A percentile compares a stretch with the other conserved stretches of the same genome.
Conservation (phyloP, 1,140 invertebrate species). For the Drosophila nigrodunni region DNA sequence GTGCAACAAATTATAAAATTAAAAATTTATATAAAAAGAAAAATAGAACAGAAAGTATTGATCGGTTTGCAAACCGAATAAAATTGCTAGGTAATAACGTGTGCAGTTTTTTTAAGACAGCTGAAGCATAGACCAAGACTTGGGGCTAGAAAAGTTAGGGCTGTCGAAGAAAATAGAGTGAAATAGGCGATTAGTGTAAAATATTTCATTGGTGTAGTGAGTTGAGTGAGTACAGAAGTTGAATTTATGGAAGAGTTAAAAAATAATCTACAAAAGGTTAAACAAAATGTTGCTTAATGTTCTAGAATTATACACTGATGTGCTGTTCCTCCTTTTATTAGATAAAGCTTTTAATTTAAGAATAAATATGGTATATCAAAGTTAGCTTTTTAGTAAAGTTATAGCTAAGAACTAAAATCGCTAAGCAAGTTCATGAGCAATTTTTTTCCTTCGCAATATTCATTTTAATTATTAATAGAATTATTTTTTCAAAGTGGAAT, state of each 20-base stretch:
- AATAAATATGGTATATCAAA: too few species aligned
- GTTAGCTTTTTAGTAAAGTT: too few species aligned
- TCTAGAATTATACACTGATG: too few species aligned
- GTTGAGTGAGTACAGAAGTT: not conserved
- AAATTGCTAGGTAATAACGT: slow-evolving; percentile 23
- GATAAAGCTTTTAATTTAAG: too few species aligned
- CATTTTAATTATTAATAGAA: too few species aligned
- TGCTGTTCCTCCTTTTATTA: too few species aligned
- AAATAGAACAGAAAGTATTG: slow-evolving; percentile 6
- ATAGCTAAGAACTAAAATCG: too few species aligned
- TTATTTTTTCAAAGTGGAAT: too few species aligned
- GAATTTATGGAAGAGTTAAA: not conserved
- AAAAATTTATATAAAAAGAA: slow-evolving; percentile 1
- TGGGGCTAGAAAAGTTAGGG: not conserved
- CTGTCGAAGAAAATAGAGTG: not conserved
- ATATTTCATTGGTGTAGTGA: too few species aligned
- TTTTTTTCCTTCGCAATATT: too few species aligned
- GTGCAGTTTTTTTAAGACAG: not conserved
- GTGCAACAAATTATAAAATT: slow-evolving; percentile 55
- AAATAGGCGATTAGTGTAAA: not conserved
- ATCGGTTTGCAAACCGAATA: slow-evolving; percentile 28
- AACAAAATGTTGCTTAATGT: too few species aligned
- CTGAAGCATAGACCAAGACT: not conserved
- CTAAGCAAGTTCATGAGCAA: too few species aligned
- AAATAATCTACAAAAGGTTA: not conserved